Percentiles rank a stretch among this genome's conserved stretches.
Conservation (phyloP, 2,888 invertebrate genomes). For the Strigamia transsilvanica region DNA sequence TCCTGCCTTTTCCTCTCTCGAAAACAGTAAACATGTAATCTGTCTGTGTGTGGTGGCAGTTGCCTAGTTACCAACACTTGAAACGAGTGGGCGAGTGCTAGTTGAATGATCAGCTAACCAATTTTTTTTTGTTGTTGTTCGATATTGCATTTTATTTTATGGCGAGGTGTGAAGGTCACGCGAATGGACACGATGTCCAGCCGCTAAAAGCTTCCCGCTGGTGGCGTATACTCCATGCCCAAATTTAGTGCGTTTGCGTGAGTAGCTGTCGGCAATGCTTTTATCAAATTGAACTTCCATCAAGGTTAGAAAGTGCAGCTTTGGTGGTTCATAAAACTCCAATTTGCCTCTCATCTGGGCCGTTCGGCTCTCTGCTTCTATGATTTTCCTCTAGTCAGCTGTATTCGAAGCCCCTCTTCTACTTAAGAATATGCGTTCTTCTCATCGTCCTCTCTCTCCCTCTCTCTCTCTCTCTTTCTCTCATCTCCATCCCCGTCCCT, state of each 20-base stretch:
- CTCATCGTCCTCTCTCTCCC: conserved; percentile 4
- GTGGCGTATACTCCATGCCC: background rate
- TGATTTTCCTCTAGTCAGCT: conserved; percentile 27
- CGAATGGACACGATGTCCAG: conserved; percentile 44
- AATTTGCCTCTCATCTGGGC: conserved; percentile 41
- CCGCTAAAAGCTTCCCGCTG: conserved; percentile 34
- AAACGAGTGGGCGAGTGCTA: background rate
- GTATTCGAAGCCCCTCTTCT: background rate
- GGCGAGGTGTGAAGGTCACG: conserved; percentile 42
- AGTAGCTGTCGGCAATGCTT: conserved; percentile 42
- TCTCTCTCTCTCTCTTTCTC: no score
- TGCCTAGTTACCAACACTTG: conserved; percentile 11
- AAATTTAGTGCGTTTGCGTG: conserved; percentile 42
- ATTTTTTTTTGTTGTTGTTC: no score
- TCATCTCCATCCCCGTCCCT: no score
- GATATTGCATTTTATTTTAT: conserved; percentile 39
- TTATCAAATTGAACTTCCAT: conserved; percentile 44
- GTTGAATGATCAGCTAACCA: conserved; percentile 30
- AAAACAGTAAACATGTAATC: background rate
- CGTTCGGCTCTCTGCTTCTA: background rate
- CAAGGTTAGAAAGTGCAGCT: conserved; percentile 36
- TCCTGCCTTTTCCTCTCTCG: no score
- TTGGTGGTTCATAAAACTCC: conserved; percentile 44
- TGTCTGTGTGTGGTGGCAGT: background rate
- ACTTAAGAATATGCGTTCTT: conserved; percentile 22